Evolutionary conservation across 1,140 invertebrate genomes (phyloP).

Genomic region (Platyscapa corneri): DNA sequence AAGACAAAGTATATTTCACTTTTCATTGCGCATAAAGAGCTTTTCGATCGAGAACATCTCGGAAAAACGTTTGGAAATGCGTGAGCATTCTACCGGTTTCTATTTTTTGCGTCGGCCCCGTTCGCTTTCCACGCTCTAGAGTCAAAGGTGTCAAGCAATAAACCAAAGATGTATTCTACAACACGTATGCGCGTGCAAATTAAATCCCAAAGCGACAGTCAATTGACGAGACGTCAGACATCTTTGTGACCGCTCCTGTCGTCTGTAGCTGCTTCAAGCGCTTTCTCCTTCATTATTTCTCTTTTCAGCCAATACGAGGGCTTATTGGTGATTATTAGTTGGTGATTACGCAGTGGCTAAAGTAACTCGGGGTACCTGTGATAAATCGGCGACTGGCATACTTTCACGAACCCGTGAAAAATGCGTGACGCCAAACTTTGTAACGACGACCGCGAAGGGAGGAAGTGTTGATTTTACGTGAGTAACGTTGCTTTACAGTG

Average conservation of each 20-base stretch:
- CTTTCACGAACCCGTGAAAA: neutral
- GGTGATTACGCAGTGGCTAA: neutral
- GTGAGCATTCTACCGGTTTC: too few species aligned
- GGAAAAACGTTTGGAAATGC: neutral
- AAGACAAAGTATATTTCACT: too few species aligned
- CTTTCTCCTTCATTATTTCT: neutral
- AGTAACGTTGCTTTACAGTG: neutral
- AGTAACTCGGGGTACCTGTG: too few species aligned
- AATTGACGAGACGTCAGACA: conserved; percentile 7
- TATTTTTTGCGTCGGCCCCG: neutral
- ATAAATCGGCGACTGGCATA: neutral
- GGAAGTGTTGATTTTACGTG: neutral
- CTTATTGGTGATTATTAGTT: too few species aligned
- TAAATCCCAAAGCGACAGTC: neutral
- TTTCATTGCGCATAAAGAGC: too few species aligned
- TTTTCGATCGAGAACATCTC: too few species aligned
- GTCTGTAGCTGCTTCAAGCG: neutral
- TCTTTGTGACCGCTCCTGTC: neutral
- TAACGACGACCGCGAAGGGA: neutral
- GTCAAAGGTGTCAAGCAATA: neutral
- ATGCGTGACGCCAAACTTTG: neutral
- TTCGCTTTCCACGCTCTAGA: neutral
- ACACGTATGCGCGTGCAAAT: neutral
- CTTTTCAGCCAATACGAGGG: neutral
- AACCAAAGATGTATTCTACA: neutral